phyloP scores from a whole-genome alignment of 1,140 invertebrate genomes.

The Tyrophagus putrescentiae region DNA sequence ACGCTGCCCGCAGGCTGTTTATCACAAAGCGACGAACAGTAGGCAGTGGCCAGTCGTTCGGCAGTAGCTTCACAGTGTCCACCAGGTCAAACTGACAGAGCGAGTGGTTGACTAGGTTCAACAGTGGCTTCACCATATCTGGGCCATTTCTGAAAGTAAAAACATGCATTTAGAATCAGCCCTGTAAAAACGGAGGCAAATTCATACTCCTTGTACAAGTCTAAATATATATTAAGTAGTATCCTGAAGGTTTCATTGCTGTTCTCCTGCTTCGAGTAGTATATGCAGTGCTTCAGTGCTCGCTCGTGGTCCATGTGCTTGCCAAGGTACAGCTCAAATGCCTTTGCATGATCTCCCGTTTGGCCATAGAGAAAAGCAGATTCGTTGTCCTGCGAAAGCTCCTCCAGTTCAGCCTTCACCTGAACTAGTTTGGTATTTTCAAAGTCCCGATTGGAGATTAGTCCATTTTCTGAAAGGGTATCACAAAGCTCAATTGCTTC shows the following conservation, averaged over 20 bases:
- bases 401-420: slow-evolving; percentile 39
- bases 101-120: neutral
- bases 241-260: neutral
- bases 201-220: neutral
- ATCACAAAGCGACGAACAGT: neutral
- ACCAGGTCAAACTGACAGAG: neutral
- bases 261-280: too few species aligned
- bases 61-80: neutral
- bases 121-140: neutral
- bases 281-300: slow-evolving; percentile 4
- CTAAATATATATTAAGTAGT: slow-evolving; percentile 1
- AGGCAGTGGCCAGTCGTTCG: neutral
- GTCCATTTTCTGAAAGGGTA: neutral
- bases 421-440: slow-evolving; percentile 31
- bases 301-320: slow-evolving; percentile 36
- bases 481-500: slow-evolving; percentile 12
- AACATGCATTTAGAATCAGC: neutral
- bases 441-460: slow-evolving; percentile 3
- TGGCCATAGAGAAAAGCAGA: slow-evolving; percentile 41
- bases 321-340: slow-evolving; percentile 39
- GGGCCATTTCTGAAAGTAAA: slow-evolving; percentile 13
- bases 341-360: slow-evolving; percentile 40
- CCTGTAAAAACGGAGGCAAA: neutral
- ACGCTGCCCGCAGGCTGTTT: neutral
- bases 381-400: slow-evolving; percentile 38